Base-by-base conservation (phyloP, 2,888 invertebrate species). In the Dioctria linearis region DNA sequence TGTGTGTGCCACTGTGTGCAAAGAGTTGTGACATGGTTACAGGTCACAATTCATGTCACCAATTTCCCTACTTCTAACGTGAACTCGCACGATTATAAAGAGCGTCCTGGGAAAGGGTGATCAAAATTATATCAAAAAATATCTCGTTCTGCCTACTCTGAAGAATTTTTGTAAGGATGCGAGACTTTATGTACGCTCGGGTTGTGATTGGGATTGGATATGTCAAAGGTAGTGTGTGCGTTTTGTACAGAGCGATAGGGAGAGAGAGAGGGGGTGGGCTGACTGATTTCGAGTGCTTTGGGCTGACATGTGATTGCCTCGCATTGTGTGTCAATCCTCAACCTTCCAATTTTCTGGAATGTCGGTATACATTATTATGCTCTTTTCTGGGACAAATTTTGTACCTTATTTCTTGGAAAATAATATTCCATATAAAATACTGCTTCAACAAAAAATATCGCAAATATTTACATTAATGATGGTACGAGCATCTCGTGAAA, bases 11-110 rank as follows among this genome's bases (percentile, higher is more conserved):
- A 46, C 37, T 42, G 37, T 57, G 42, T 61, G 61, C 43, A 63
- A 61, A 63, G 63, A 63, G 75, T 78, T 76, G 73, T 67, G 80
- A 80, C 80, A 81, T 81, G 81, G 80, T 81, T 81, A 80, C 81
- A 76, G 81, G 81, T 81, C 81, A 81, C 67, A 81, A 81, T 76
- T 81, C 79, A 76, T 76, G 81, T 80, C 81, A 73, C 79, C 79
- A 81, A 81, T 81, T 81, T 81, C 25, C 61, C 76, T 76, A 63
- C 43, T 61, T 63, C 63, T 25, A 63, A 76, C 39, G 46, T 63
- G 63, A 63, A 76, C 63, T 76, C 63, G 37, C 63, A 42, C 61
- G 49, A 76, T 63, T 76, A 63, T 76, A 76, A 76, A n/a, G 63
- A 49, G 63, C 9, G 42, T 5, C 5, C 66, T 8, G 49, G 40